Percentiles rank a stretch among this genome's conserved stretches.
phyloP scores from a whole-genome alignment of 2,888 invertebrate species.

The Itoplectis maculator region DNA sequence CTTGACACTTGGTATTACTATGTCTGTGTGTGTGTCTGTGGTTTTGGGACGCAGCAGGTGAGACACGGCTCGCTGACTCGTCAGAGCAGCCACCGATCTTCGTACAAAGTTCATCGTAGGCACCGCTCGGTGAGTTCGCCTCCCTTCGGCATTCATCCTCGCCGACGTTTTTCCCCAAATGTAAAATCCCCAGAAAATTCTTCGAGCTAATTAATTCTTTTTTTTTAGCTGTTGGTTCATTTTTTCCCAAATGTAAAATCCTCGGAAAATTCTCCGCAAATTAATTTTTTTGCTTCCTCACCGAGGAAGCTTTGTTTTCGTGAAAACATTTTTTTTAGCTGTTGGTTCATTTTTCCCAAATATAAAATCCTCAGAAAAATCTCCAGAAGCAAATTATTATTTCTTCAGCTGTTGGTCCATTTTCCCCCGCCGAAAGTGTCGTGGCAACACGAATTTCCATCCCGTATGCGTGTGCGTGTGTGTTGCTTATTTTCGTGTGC shows the following conservation, averaged over 20 bases:
- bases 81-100: slow-evolving; percentile 86
- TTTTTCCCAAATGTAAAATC: background rate
- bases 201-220: background rate
- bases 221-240: slow-evolving; percentile 34
- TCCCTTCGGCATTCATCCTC: slow-evolving; percentile 66
- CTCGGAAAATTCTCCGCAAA: background rate
- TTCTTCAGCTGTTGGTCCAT: slow-evolving; percentile 35
- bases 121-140: slow-evolving; percentile 89
- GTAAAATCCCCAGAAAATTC: background rate
- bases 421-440: background rate
- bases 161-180: background rate
- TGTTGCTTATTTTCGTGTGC: slow-evolving; percentile 42
- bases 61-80: slow-evolving; percentile 91
- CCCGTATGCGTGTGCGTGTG: slow-evolving; percentile 22
- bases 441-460: slow-evolving; percentile 46
- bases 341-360: background rate
- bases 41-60: slow-evolving; percentile 86
- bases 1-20: slow-evolving; percentile 31
- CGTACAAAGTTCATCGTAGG: slow-evolving; percentile 89
- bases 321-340: too few relatives aligned
- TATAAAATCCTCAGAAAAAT: background rate
- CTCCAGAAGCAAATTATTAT: background rate
- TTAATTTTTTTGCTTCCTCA: slow-evolving; percentile 19
- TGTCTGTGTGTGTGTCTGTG: slow-evolving; percentile 77
- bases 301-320: too few relatives aligned